These are phyloP conservation scores for Caracal caracal DNA, from an alignment of 2,113 vertebrate species.

Conservation along the genomic window DNA sequence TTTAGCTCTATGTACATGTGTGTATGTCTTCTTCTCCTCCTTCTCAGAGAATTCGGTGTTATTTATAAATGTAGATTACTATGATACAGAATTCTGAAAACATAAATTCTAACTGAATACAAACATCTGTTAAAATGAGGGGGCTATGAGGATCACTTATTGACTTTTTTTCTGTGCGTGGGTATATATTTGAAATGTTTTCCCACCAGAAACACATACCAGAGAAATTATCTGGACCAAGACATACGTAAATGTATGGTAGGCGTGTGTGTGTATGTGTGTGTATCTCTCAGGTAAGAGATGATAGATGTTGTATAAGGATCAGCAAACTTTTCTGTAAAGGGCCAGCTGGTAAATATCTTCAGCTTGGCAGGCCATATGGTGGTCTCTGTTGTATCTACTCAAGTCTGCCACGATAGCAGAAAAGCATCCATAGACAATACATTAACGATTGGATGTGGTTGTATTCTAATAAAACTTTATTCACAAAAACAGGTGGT, in stretches of 20 bases:
- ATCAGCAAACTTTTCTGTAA: not conserved
- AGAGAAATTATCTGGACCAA: not conserved
- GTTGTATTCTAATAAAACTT: not conserved
- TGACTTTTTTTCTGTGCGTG: not conserved
- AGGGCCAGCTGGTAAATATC: not conserved
- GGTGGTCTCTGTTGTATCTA: not conserved
- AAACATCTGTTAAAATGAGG: slow-evolving; percentile 37
- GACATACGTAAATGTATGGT: not conserved
- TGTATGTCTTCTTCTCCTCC: not conserved
- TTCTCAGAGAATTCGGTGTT: not conserved
- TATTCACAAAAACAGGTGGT: not conserved
- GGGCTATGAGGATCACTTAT: not conserved
- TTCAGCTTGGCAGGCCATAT: not conserved
- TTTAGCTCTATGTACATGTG: rapidly evolving
- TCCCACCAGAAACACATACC: not conserved
- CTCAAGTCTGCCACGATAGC: not conserved
- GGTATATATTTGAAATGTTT: not conserved
- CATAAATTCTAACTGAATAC: slow-evolving; percentile 32
- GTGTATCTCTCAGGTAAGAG: not conserved
- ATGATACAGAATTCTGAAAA: not conserved
- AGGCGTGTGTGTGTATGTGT: too few species aligned
- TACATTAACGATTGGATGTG: not conserved
- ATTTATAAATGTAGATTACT: not conserved
- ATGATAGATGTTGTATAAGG: not conserved
- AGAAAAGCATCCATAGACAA: not conserved